These are phyloP conservation scores for Zeuzera pyrina DNA, from an alignment of 2,888 invertebrate genomes.

Conservation along the genomic window DNA sequence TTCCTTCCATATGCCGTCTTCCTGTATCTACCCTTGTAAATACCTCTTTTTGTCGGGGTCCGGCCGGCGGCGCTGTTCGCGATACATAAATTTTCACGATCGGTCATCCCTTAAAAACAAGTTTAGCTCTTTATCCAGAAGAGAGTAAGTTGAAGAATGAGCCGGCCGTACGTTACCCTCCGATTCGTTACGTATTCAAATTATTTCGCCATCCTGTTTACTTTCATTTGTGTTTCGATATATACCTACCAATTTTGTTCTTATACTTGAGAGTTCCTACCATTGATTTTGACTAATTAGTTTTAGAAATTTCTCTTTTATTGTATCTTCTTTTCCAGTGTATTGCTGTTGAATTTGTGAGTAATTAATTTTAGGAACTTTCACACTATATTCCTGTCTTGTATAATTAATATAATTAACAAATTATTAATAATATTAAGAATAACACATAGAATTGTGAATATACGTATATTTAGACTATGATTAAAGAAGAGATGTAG, in stretches of 20 bases:
- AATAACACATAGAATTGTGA: too few relatives aligned
- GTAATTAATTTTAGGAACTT: too few relatives aligned
- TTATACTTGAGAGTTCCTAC: constrained; percentile 33
- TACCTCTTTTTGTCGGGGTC: constrained; percentile 59
- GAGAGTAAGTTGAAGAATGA: constrained; percentile 67
- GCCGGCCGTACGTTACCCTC: constrained; percentile 58
- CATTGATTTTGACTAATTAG: constrained; percentile 53
- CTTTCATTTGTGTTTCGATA: constrained; percentile 50
- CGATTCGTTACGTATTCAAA: constrained; percentile 71
- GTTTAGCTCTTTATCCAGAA: constrained; percentile 69
- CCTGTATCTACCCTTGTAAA: constrained; percentile 61
- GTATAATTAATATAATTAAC: too few relatives aligned
- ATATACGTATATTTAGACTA: too few relatives aligned
- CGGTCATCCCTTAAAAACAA: constrained; percentile 74
- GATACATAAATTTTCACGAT: constrained; percentile 72
- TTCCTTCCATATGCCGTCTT: constrained; percentile 69
- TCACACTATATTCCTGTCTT: too few relatives aligned
- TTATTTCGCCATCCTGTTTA: constrained; percentile 65
- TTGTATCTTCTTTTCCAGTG: not conserved
- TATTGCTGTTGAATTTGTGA: too few relatives aligned
- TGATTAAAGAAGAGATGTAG: too few relatives aligned
- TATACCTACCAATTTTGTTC: constrained; percentile 36
- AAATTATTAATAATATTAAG: too few relatives aligned
- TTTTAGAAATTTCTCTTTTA: constrained; percentile 8
- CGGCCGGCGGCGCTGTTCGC: constrained; percentile 62